phyloP scores from a whole-genome alignment of 2,888 invertebrate species.

The Hyles lineata region DNA sequence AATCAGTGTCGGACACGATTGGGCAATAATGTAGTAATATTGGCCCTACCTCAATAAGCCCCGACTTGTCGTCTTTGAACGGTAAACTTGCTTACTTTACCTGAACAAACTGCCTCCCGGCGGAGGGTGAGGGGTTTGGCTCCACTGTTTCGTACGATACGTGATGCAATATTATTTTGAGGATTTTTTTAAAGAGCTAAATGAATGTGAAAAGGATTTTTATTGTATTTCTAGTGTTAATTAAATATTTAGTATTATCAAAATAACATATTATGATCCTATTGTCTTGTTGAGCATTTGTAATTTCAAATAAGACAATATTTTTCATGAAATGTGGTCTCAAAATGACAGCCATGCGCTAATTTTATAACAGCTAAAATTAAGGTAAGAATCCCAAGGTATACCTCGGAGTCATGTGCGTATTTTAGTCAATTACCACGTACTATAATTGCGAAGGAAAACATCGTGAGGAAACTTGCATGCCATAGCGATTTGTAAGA shows the following conservation, averaged over 20 bases:
- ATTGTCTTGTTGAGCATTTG: too few species aligned
- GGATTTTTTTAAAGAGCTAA: not conserved
- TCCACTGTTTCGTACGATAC: slow-evolving; percentile 48
- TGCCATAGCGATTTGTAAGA: too few species aligned
- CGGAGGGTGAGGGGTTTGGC: slow-evolving; percentile 46
- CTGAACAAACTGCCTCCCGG: slow-evolving; percentile 68
- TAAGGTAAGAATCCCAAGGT: too few species aligned
- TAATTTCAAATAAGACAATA: too few species aligned
- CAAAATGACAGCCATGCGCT: too few species aligned
- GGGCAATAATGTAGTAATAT: slow-evolving; percentile 30
- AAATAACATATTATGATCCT: too few species aligned
- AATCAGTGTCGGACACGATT: slow-evolving; percentile 30
- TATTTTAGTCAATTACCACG: too few species aligned
- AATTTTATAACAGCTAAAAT: too few species aligned
- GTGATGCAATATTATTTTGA: slow-evolving; percentile 21
- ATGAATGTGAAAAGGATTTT: not conserved
- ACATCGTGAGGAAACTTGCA: too few species aligned
- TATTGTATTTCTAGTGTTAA: not conserved
- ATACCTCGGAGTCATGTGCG: too few species aligned
- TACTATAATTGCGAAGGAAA: too few species aligned
- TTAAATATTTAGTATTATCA: not conserved
- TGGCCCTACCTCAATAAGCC: slow-evolving; percentile 75
- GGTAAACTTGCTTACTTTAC: slow-evolving; percentile 72
- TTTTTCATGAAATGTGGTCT: too few species aligned
- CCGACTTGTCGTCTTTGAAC: slow-evolving; percentile 62